These are phyloP conservation scores for Vombatus ursinus DNA, from an alignment of 2,113 vertebrate species.

Conservation along the genomic window DNA sequence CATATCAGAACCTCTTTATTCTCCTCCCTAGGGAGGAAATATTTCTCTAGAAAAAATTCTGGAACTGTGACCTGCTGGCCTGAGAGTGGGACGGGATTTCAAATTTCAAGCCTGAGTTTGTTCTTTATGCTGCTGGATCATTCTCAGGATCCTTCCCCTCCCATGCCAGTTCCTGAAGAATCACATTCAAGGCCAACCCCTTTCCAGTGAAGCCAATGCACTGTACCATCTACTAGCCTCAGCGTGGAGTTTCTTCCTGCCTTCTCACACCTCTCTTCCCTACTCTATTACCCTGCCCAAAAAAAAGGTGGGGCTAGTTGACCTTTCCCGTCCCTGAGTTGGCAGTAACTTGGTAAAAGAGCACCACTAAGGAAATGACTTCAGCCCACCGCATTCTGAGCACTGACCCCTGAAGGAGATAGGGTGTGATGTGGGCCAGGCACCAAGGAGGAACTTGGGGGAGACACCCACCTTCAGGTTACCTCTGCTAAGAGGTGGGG, in stretches of 20 bases:
- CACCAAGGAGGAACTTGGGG: not conserved
- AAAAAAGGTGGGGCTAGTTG: not conserved
- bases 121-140: not conserved
- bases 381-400: constrained; percentile 42
- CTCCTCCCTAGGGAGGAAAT: not conserved
- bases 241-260: constrained; percentile 19
- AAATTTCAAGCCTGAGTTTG: not conserved
- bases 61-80: not conserved
- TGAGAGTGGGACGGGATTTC: not conserved
- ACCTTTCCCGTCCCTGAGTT: not conserved
- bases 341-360: constrained; percentile 32
- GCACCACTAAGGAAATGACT: constrained; percentile 58
- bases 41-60: constrained; percentile 15
- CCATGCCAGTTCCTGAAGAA: not conserved
- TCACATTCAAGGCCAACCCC: not conserved
- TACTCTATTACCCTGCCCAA: not conserved
- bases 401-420: not conserved
- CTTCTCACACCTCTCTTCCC: constrained; percentile 34
- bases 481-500: not conserved
- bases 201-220: not conserved
- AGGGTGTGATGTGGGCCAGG: constrained; percentile 1
- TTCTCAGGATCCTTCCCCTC: not conserved
- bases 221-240: not conserved
- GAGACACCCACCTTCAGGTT: not conserved
- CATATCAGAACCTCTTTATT: constrained; percentile 2